Percentiles rank a stretch among this genome's conserved stretches.
phyloP scores from a whole-genome alignment of 2,797 vertebrate genomes.

The Sitta carolinensis region DNA sequence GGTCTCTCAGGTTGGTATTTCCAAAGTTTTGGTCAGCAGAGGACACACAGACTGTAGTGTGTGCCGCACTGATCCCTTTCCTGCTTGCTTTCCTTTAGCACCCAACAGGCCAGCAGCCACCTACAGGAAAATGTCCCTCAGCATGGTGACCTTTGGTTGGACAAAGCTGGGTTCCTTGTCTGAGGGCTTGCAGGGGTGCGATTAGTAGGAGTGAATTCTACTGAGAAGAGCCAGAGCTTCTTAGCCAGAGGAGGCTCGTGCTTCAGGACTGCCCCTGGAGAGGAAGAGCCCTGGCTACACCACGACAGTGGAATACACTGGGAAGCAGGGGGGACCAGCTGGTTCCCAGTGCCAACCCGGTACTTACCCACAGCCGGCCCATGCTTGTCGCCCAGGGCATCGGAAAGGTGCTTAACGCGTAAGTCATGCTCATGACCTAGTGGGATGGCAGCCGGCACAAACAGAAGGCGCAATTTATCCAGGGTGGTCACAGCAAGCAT shows the following conservation, averaged over 20 bases:
- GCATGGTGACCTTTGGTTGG: background rate
- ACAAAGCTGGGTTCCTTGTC: background rate
- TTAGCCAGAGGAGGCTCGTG: background rate
- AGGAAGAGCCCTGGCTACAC: background rate
- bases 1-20: background rate
- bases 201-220: conserved; percentile 19
- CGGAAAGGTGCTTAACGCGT: conserved; percentile 89
- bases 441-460: conserved; percentile 79
- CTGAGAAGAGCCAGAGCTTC: conserved; percentile 18
- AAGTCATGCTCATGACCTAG: conserved; percentile 94
- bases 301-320: background rate
- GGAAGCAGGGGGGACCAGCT: conserved; percentile 28
- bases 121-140: background rate
- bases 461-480: conserved; percentile 80
- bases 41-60: background rate
- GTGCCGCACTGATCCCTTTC: background rate
- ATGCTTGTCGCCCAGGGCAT: conserved; percentile 91
- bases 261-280: background rate
- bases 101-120: background rate
- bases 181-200: background rate
- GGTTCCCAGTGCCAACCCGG: conserved; percentile 44
- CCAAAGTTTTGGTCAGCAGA: background rate
- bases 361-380: conserved; percentile 88
- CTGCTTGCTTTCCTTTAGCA: background rate
- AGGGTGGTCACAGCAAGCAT: conserved; percentile 71